These are phyloP conservation scores for Semibalanus balanoides DNA, from an alignment of 1,140 invertebrate species.

Conservation along the genomic window DNA sequence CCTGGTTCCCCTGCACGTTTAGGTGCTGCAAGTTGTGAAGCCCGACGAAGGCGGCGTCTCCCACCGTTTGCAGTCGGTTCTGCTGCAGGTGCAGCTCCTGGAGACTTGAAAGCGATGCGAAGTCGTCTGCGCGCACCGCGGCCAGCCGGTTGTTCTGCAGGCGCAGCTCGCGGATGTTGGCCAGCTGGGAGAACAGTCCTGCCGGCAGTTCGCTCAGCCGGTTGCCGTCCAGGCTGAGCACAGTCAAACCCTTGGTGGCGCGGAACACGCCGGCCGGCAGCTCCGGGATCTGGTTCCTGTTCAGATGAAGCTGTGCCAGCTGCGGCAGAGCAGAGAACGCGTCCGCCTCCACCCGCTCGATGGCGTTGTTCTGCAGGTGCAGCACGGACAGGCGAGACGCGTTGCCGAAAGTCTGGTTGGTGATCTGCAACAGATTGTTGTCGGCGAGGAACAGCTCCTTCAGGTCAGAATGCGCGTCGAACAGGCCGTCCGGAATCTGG, in stretches of 20 bases:
- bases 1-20: slow-evolving; percentile 66
- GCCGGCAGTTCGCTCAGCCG: slow-evolving; percentile 61
- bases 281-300: slow-evolving; percentile 65
- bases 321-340: slow-evolving; percentile 54
- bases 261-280: slow-evolving; percentile 57
- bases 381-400: slow-evolving; percentile 59
- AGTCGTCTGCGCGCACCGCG: slow-evolving; percentile 57
- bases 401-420: slow-evolving; percentile 61
- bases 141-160: slow-evolving; percentile 68
- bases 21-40: slow-evolving; percentile 71
- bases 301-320: slow-evolving; percentile 65
- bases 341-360: slow-evolving; percentile 53
- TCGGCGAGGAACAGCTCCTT: slow-evolving; percentile 71
- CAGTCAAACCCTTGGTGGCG: slow-evolving; percentile 54
- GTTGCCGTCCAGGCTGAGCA: slow-evolving; percentile 81
- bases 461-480: slow-evolving; percentile 57
- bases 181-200: slow-evolving; percentile 57
- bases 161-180: slow-evolving; percentile 60
- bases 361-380: slow-evolving; percentile 74
- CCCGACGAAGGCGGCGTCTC: slow-evolving; percentile 63
- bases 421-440: slow-evolving; percentile 75
- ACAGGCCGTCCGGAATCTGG: slow-evolving; percentile 55
- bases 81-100: slow-evolving; percentile 75
- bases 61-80: slow-evolving; percentile 64
- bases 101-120: slow-evolving; percentile 58